Evolutionary conservation across 2,113 vertebrate species (phyloP).

Genomic region (Malurus melanocephalus): DNA sequence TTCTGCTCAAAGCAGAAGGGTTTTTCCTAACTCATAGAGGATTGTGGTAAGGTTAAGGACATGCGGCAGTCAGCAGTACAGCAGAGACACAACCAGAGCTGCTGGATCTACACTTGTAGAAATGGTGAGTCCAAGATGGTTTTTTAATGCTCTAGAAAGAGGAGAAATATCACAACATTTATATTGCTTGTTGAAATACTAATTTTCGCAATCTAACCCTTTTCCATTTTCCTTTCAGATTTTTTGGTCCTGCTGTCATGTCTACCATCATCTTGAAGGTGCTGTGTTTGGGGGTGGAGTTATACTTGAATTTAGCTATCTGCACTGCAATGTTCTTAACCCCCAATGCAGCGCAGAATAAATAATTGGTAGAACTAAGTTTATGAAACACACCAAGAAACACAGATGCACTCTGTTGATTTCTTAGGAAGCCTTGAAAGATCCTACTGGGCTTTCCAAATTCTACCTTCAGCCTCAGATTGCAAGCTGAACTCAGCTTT

Average conservation of each 20-base stretch:
- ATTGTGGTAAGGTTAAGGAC: neutral
- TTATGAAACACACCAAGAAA: neutral
- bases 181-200: neutral
- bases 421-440: neutral
- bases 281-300: rapidly evolving
- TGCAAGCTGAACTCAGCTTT: neutral
- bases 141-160: neutral
- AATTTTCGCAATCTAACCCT: neutral
- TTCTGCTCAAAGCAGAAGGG: neutral
- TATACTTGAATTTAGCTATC: neutral
- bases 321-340: neutral
- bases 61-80: neutral
- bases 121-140: neutral
- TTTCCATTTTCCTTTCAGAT: neutral
- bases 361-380: neutral
- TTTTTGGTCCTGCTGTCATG: neutral
- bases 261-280: neutral
- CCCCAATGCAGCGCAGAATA: neutral
- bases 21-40: neutral
- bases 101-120: neutral
- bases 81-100: neutral
- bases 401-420: neutral
- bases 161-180: neutral
- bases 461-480: neutral
- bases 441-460: neutral